These are phyloP conservation scores for Diabrotica virgifera DNA, from an alignment of 1,140 invertebrate species.

Conservation along the genomic window DNA sequence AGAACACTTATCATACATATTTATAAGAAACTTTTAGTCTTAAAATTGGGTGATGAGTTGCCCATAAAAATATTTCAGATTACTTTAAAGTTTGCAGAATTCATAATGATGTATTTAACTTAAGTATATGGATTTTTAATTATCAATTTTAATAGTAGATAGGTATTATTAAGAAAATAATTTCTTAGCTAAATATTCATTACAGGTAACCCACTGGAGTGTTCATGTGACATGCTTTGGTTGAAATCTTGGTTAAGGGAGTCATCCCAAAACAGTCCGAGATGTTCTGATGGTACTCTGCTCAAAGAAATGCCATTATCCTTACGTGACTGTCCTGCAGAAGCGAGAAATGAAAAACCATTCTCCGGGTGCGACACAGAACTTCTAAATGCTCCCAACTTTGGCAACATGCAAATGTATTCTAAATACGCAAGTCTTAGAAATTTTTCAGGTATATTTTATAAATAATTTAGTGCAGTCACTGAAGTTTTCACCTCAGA, in stretches of 20 bases:
- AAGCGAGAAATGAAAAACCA: slow-evolving; percentile 53
- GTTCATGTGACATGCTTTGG: slow-evolving; percentile 78
- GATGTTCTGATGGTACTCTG: slow-evolving; percentile 71
- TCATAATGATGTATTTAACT: no score
- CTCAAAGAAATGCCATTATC: slow-evolving; percentile 68
- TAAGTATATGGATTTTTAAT: no score
- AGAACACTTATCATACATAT: no score
- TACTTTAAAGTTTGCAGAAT: no score
- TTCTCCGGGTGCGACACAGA: slow-evolving; percentile 64
- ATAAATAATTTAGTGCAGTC: no score
- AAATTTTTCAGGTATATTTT: slow-evolving; percentile 49
- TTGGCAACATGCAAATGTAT: slow-evolving; percentile 26
- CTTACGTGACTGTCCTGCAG: slow-evolving; percentile 60
- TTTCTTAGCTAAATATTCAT: slow-evolving; percentile 17
- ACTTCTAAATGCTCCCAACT: slow-evolving; percentile 51
- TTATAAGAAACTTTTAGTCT: no score
- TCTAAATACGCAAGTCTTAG: slow-evolving; percentile 33
- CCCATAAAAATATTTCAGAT: no score
- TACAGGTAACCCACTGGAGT: slow-evolving; percentile 76
- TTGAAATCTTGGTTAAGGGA: slow-evolving; percentile 76
- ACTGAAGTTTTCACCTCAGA: no score
- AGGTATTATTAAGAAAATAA: no score
- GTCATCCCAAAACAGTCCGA: slow-evolving; percentile 65
- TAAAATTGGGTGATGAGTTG: no score
- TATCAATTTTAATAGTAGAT: no score